Evolutionary conservation across 1,140 invertebrate species (phyloP).

Genomic region (Bombus sibiricus): DNA sequence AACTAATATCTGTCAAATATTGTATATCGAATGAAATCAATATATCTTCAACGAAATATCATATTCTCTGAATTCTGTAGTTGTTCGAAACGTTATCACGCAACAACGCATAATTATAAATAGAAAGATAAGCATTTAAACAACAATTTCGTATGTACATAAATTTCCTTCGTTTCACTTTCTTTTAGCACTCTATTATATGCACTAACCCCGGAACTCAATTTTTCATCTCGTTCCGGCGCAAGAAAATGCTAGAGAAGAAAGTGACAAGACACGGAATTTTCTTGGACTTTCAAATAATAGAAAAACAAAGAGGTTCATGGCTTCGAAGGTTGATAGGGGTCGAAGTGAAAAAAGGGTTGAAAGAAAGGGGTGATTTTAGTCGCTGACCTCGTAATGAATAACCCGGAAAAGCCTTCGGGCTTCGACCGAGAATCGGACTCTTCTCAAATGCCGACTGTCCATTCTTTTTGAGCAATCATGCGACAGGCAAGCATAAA

Average conservation of each 20-base stretch:
- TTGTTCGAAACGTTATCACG: no score
- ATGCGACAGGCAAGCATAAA: slow-evolving; percentile 23
- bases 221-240: no score
- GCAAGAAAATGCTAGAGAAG: not conserved
- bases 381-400: slow-evolving; percentile 61
- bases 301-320: slow-evolving; percentile 3
- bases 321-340: not conserved
- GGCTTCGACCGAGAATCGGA: slow-evolving; percentile 63
- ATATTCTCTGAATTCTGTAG: no score
- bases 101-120: no score
- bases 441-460: slow-evolving; percentile 9
- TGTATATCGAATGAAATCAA: no score
- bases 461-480: slow-evolving; percentile 45
- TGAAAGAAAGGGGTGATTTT: slow-evolving; percentile 54
- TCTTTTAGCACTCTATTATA: no score
- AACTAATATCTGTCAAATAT: no score
- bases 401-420: slow-evolving; percentile 67
- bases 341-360: not conserved
- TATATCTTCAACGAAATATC: no score
- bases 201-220: no score
- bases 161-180: no score
- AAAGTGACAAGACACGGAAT: not conserved
- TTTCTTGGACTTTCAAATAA: slow-evolving; percentile 1
- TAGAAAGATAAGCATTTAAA: no score
- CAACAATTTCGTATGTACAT: no score